Conservation (phyloP, 2,888 invertebrate genomes). For the Lasioglossum zephyrum region DNA sequence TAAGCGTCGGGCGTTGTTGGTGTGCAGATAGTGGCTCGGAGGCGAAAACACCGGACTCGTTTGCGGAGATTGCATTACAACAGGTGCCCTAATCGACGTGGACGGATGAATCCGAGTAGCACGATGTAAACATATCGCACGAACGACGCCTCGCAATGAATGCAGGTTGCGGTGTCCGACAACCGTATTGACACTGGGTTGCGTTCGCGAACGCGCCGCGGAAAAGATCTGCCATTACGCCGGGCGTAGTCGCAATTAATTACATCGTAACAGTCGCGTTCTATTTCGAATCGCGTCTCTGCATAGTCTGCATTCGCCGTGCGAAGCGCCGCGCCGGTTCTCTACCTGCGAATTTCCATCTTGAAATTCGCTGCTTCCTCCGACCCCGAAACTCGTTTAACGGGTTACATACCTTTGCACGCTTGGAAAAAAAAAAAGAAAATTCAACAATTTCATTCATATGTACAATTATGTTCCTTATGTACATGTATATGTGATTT, state of each 20-base stretch:
- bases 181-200: background rate
- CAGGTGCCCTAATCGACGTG: slow-evolving; percentile 14
- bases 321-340: background rate
- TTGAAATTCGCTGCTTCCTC: background rate
- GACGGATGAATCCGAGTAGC: slow-evolving; percentile 12
- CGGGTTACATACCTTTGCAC: background rate
- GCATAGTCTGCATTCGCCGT: background rate
- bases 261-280: background rate
- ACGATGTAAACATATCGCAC: slow-evolving; percentile 18
- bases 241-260: slow-evolving; percentile 23
- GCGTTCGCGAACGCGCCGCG: slow-evolving; percentile 21
- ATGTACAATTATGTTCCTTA: background rate
- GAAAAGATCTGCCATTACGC: slow-evolving; percentile 33
- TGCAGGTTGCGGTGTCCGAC: slow-evolving; percentile 14
- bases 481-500: background rate
- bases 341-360: background rate
- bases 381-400: background rate
- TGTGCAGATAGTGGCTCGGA: background rate
- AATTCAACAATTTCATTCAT: background rate
- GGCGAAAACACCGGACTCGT: background rate
- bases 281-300: slow-evolving; percentile 19
- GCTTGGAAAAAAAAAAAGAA: background rate
- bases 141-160: slow-evolving; percentile 24
- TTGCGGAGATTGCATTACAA: background rate
- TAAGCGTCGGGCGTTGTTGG: background rate